Conservation (phyloP, 2,888 invertebrate genomes). For the Listrodromus nycthemerus region DNA sequence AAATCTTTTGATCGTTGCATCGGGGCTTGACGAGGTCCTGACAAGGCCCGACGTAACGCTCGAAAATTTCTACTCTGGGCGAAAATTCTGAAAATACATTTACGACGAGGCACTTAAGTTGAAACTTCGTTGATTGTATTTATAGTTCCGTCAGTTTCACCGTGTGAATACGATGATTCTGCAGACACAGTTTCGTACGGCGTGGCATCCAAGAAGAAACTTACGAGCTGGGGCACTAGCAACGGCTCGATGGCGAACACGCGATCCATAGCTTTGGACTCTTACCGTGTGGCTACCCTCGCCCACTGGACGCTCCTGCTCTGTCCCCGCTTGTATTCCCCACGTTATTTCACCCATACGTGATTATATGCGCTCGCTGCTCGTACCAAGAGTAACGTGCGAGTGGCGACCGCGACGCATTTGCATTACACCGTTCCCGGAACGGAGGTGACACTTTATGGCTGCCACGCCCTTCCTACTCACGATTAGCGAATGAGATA, state of each 20-base stretch:
- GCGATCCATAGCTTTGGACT: constrained; percentile 63
- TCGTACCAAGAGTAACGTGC: constrained; percentile 62
- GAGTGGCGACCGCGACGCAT: constrained; percentile 71
- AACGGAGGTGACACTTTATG: constrained; percentile 73
- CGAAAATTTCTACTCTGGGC: no score
- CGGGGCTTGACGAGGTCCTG: no score
- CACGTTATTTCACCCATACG: constrained; percentile 44
- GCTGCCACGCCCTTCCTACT: constrained; percentile 71
- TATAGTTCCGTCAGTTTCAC: constrained; percentile 9
- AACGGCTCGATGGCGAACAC: constrained; percentile 61
- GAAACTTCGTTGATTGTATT: not conserved
- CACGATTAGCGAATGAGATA: constrained; percentile 75
- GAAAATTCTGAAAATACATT: no score
- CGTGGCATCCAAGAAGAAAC: constrained; percentile 55
- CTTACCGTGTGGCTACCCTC: constrained; percentile 32
- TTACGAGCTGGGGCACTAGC: constrained; percentile 49
- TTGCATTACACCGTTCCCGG: constrained; percentile 72
- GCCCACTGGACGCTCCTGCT: constrained; percentile 35
- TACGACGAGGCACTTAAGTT: not conserved
- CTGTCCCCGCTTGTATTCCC: constrained; percentile 51
- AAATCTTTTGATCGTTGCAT: no score
- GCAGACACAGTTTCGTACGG: not conserved
- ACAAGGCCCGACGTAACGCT: no score
- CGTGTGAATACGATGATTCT: constrained; percentile 13
- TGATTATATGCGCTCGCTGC: constrained; percentile 65